Conservation (phyloP, 2,113 vertebrate species). For the Gymnogyps californianus region DNA sequence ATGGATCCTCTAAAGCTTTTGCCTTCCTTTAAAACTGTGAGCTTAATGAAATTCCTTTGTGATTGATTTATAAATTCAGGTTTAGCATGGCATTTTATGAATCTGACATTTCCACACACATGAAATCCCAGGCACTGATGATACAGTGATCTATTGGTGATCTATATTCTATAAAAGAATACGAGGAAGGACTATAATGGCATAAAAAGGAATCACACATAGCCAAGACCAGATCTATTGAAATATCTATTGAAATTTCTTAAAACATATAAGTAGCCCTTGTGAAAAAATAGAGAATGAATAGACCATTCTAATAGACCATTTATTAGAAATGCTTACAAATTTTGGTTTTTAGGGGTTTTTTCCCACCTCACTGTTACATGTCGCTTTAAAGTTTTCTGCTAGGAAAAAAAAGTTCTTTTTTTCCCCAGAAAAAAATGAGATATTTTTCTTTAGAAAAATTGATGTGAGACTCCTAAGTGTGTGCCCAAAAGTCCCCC, state of each 20-base stretch:
- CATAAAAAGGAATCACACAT: background rate
- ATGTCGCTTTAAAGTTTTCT: background rate
- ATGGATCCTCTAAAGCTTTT: background rate
- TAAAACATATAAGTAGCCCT: background rate
- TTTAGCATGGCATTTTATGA: background rate
- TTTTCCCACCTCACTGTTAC: background rate
- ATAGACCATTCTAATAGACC: background rate
- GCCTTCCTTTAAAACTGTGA: background rate
- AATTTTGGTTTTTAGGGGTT: accelerated
- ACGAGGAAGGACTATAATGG: background rate
- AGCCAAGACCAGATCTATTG: background rate
- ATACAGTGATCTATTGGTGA: background rate
- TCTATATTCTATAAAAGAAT: background rate
- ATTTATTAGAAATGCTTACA: background rate
- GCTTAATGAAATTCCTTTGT: background rate
- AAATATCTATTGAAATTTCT: background rate
- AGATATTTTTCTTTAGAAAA: background rate
- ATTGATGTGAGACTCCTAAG: background rate
- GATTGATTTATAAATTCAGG: background rate
- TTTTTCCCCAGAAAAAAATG: accelerated
- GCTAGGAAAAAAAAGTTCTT: background rate
- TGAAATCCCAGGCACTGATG: background rate
- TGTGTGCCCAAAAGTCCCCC: background rate
- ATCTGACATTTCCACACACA: background rate
- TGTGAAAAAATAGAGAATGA: background rate